Percentiles rank a stretch among this genome's conserved stretches.
These are phyloP conservation scores for Botia kubotai DNA, from an alignment of 2,797 vertebrate genomes.

Conservation along the genomic window DNA sequence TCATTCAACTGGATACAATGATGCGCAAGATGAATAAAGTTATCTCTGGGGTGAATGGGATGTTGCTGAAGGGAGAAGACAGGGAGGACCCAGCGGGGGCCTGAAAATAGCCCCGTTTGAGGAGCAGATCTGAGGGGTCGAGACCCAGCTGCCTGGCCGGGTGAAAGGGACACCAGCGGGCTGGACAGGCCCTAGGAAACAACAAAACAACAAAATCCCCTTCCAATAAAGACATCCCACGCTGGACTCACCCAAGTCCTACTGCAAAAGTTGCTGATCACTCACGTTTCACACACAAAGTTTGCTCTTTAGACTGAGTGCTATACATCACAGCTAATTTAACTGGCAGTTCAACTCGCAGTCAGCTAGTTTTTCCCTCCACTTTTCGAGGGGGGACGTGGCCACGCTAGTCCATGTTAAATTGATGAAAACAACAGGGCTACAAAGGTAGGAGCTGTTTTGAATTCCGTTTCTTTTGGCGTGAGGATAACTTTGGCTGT, in stretches of 20 bases:
- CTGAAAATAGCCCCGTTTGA: slow-evolving; percentile 90
- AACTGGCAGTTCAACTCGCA: slow-evolving; percentile 58
- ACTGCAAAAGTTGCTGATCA: slow-evolving; percentile 77
- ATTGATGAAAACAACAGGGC: slow-evolving; percentile 73
- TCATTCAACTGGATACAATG: slow-evolving; percentile 99
- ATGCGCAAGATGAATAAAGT: slow-evolving; percentile 99
- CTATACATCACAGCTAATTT: slow-evolving; percentile 70
- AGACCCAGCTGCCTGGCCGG: slow-evolving; percentile 94
- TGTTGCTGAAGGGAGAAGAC: slow-evolving; percentile 93
- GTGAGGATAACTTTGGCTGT: slow-evolving; percentile 39
- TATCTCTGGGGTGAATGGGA: slow-evolving; percentile 97
- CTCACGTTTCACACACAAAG: slow-evolving; percentile 72
- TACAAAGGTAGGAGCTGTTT: slow-evolving; percentile 80
- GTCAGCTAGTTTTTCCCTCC: slow-evolving; percentile 60
- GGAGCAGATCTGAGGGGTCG: slow-evolving; percentile 92
- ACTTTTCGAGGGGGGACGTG: slow-evolving; percentile 46
- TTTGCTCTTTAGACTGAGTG: slow-evolving; percentile 64
- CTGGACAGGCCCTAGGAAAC: slow-evolving; percentile 90
- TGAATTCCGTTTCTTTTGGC: slow-evolving; percentile 59
- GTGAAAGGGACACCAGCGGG: slow-evolving; percentile 92
- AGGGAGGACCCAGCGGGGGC: slow-evolving; percentile 84
- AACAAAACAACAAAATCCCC: slow-evolving; percentile 77
- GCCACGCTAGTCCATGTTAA: slow-evolving; percentile 58
- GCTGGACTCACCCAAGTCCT: slow-evolving; percentile 75
- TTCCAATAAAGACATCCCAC: slow-evolving; percentile 85